These are phyloP conservation scores for Cygnus buccinator DNA, from an alignment of 2,113 vertebrate genomes.

Conservation along the genomic window DNA sequence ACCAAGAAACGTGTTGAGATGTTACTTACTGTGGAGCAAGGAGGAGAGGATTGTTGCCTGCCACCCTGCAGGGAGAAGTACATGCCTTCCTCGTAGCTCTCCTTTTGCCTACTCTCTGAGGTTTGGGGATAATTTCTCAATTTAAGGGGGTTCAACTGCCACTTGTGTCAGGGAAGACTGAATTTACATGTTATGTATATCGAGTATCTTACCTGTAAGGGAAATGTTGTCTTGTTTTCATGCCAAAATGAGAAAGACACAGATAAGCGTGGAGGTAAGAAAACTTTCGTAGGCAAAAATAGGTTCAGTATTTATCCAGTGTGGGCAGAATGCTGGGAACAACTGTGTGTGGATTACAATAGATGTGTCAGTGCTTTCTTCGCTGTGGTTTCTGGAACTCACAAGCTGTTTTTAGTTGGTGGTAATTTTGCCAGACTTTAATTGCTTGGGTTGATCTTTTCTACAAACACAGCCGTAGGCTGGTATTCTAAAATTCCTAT, in stretches of 20 bases:
- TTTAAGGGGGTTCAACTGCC: not conserved
- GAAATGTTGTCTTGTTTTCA: not conserved
- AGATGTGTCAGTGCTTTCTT: not conserved
- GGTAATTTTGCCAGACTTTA: not conserved
- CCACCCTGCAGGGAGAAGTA: not conserved
- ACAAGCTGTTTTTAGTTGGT: not conserved
- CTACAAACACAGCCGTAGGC: not conserved
- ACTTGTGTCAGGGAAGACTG: not conserved
- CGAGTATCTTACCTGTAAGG: not conserved
- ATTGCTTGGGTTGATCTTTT: not conserved
- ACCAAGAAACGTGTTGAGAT: not conserved
- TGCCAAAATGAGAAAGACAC: not conserved
- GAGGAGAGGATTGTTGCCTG: not conserved
- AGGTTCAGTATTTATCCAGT: not conserved
- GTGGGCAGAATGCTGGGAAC: not conserved
- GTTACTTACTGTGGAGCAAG: accelerated
- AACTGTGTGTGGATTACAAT: not conserved
- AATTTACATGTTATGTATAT: not conserved
- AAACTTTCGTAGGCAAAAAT: not conserved
- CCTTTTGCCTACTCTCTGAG: not conserved
- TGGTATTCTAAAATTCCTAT: not conserved
- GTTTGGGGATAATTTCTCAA: not conserved
- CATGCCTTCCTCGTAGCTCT: not conserved
- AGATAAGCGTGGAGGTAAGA: not conserved
- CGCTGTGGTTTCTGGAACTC: not conserved